These are phyloP conservation scores for Xenus cinereus DNA, from an alignment of 2,113 vertebrate species.

Conservation along the genomic window DNA sequence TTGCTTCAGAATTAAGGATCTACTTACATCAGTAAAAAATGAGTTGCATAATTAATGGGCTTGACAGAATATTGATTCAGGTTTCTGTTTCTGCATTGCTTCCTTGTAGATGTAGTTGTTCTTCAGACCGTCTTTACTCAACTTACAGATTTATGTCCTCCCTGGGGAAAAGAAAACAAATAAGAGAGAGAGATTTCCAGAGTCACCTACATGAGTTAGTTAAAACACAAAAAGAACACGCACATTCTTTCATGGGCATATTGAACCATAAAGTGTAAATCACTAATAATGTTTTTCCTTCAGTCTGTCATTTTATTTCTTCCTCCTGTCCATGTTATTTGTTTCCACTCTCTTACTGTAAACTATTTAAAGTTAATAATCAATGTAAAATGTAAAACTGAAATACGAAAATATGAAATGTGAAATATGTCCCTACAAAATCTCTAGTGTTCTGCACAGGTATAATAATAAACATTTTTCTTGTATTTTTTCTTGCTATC, in stretches of 20 bases:
- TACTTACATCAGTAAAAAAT: background rate
- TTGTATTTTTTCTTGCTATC: background rate
- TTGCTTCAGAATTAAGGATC: background rate
- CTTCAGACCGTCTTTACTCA: background rate
- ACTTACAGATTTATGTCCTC: background rate
- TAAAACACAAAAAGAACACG: background rate
- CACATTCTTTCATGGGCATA: background rate
- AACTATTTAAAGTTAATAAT: background rate
- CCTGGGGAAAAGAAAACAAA: background rate
- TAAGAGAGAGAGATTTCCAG: background rate
- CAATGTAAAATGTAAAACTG: background rate
- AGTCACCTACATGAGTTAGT: background rate
- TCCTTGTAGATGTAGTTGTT: background rate
- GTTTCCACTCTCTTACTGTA: background rate
- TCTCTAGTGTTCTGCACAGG: background rate
- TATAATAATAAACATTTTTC: background rate
- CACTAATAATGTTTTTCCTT: background rate
- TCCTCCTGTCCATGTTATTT: background rate
- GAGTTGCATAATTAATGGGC: background rate
- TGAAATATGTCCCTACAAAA: background rate
- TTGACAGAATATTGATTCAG: background rate
- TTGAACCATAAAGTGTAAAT: background rate
- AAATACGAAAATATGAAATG: background rate
- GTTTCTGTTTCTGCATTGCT: background rate
- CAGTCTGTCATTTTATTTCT: background rate